Evolutionary conservation across 2,888 invertebrate genomes (phyloP).

Genomic region (Ashinkailepas kermadecensis): DNA sequence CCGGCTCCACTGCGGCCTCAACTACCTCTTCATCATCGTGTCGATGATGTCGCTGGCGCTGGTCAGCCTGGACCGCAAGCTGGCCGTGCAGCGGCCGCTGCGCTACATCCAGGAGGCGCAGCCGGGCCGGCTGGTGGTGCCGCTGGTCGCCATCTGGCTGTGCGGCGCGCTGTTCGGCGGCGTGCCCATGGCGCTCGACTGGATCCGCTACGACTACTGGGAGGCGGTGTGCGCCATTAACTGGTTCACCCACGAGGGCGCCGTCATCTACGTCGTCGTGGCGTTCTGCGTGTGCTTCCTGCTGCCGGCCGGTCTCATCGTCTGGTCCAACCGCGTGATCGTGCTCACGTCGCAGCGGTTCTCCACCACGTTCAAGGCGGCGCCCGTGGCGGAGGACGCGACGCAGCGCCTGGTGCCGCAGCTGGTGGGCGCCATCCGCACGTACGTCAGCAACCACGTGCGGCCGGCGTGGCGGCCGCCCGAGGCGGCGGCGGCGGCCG

Average conservation of each 20-base stretch:
- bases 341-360: neutral
- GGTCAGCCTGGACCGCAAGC: constrained; percentile 25
- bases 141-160: constrained; percentile 11
- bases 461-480: neutral
- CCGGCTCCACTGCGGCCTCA: constrained; percentile 23
- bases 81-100: constrained; percentile 23
- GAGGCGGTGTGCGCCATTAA: constrained; percentile 26
- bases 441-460: neutral
- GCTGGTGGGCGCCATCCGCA: neutral
- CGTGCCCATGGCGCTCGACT: constrained; percentile 22
- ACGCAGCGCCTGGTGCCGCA: neutral
- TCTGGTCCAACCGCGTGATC: constrained; percentile 24
- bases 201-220: constrained; percentile 27
- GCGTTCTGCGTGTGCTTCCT: constrained; percentile 26
- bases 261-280: constrained; percentile 22
- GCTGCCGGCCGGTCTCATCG: constrained; percentile 23
- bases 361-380: neutral
- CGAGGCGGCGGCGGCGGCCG: neutral
- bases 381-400: neutral
- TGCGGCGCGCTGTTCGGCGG: neutral
- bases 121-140: constrained; percentile 2
- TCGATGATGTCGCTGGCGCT: constrained; percentile 26
- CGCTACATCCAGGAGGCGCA: neutral
- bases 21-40: constrained; percentile 26
- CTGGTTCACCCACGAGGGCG: constrained; percentile 24